Percentiles rank a stretch among this genome's conserved stretches.
phyloP scores from a whole-genome alignment of 2,797 vertebrate species.

The Leuciscus waleckii region DNA sequence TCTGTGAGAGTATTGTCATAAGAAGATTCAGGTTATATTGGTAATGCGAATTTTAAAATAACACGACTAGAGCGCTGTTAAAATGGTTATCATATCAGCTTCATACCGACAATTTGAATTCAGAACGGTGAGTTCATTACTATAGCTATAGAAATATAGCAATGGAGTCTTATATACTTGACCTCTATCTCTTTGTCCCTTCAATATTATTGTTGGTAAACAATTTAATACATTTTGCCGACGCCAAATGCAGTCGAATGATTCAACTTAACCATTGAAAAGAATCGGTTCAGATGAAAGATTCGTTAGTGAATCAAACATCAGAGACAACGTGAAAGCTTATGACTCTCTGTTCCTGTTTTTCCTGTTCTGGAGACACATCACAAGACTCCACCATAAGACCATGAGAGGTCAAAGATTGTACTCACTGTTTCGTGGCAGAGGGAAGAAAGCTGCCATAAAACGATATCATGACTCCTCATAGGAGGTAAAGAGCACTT shows the following conservation, averaged over 20 bases:
- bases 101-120: background rate
- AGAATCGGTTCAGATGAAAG: conserved; percentile 4
- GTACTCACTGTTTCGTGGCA: background rate
- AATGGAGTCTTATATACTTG: background rate
- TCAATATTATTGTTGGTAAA: background rate
- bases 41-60: background rate
- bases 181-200: background rate
- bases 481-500: background rate
- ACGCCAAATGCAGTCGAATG: background rate
- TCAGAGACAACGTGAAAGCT: background rate
- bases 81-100: background rate
- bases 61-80: background rate
- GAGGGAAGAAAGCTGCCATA: background rate
- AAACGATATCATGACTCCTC: background rate
- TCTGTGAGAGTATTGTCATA: background rate
- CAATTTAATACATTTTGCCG: background rate
- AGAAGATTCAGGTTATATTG: background rate
- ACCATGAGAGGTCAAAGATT: conserved; percentile 28
- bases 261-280: background rate
- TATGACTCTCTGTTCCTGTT: background rate
- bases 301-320: background rate
- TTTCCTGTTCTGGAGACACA: conserved; percentile 6
- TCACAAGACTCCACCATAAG: conserved; percentile 55
- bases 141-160: background rate
- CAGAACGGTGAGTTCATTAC: background rate